These are phyloP conservation scores for Scolanthus callimorphus DNA, from an alignment of 92 coral and sea anemone species.

Conservation along the genomic window DNA sequence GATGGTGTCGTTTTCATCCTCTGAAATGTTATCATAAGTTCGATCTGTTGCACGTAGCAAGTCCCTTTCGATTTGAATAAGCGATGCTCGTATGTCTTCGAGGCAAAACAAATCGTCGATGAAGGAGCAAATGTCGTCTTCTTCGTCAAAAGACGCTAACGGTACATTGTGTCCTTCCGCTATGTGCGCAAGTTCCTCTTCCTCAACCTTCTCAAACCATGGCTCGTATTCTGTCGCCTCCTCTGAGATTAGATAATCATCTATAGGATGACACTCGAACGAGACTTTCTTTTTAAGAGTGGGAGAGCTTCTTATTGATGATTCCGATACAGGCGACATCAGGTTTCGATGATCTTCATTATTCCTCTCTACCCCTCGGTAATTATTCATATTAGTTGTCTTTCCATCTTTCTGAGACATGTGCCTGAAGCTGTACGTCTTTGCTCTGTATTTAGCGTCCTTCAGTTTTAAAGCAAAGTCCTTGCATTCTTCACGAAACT, in stretches of 20 bases:
- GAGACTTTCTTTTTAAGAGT: background rate
- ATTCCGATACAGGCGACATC: background rate
- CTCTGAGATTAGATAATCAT: background rate
- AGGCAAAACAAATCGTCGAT: slow-evolving; percentile 16
- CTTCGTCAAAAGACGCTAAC: slow-evolving; percentile 28
- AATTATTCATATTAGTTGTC: background rate
- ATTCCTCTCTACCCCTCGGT: background rate
- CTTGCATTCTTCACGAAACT: slow-evolving; percentile 8
- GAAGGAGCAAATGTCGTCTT: slow-evolving; percentile 21
- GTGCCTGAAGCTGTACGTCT: background rate
- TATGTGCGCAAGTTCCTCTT: background rate
- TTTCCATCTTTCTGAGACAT: background rate
- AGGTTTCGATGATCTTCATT: background rate
- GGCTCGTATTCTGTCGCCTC: slow-evolving; percentile 8
- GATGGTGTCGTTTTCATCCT: background rate
- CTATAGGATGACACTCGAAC: background rate
- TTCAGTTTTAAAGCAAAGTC: background rate
- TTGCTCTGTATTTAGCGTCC: background rate
- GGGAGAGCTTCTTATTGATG: background rate
- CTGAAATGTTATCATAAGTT: slow-evolving; percentile 3
- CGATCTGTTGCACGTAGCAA: slow-evolving; percentile 18
- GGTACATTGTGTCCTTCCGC: slow-evolving; percentile 7
- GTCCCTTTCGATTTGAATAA: slow-evolving; percentile 27
- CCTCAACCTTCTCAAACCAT: slow-evolving; percentile 5
- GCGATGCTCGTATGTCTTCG: slow-evolving; percentile 18